Evolutionary conservation across 2,797 vertebrate genomes (phyloP), one percentile per base, ranked within the genome.

Genomic region (Emys orbicularis): DNA sequence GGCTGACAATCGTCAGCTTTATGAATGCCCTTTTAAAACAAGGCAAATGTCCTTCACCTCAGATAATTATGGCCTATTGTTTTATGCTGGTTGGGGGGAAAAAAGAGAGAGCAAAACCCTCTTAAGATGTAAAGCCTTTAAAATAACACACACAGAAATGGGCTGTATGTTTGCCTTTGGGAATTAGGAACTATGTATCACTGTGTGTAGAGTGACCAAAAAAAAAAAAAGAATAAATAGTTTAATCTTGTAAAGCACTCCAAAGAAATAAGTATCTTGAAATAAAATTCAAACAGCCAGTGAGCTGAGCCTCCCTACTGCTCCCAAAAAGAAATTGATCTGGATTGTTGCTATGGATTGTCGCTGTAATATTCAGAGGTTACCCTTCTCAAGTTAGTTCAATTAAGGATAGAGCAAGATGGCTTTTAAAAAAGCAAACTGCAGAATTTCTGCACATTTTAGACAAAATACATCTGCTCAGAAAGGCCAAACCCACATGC

Each of bases 351-450:
- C 37, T 72, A 25, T 41, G 68, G 68, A 72, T 72, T 41, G 19
- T 41, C 5, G 82, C 34, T 86, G 86, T 95, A 92, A 90, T 90
- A 94, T 72, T 92, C 13, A 92, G 82, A 93, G 3, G 1, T 87
- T 65, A 59, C 54, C 2, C 87, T 94, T 90, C 27, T 79, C 13
- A 23, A 81, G 11, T 93, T 53, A 83, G 27, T 8, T 89, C 80
- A 87, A 21, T 65, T 88, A 59, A 52, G 34, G 29, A 79, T 29
- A 77, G 76, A 41, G 80, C 59, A 94, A 94, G 19, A 87, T 12
- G 85, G 3, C 4, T 81, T 77, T 27, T 52, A 1, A 52, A 68
- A 68, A 74, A 81, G n/a, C 57, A 88, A 87, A 65, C 29, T 89
- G 56, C 2, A 1, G 5, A 1, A 53, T 56, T 86, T 92, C 79